Base-by-base conservation (phyloP, 2,797 vertebrate species). In the Gila robusta region DNA sequence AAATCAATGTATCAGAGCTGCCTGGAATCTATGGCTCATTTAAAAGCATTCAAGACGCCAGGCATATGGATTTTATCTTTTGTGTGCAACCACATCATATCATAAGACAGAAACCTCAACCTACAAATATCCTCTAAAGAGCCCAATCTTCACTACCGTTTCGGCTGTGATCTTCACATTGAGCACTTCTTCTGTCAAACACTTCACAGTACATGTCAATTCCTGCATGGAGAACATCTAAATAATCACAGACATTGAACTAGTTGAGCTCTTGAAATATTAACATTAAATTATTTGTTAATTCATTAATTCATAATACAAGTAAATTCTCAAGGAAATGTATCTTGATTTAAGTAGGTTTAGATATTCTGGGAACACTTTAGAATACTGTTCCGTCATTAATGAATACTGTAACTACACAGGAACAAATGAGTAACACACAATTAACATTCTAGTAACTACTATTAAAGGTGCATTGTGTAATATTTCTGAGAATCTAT, bases 1-100 rank as follows among this genome's bases (percentile, higher is more conserved):
- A 54, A 82, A 82, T 71, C 67, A 82, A 72, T 82, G 69, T 37
- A 81, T 81, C 66, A 81, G 32, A 72, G 62, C 79, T 67, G 79
- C 39, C 78, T 79, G 78, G 39, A 79, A 79, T 56, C 23, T 26
- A 23, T 47, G 7, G 47, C 49, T 82, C 49, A 41, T 82, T 71
- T 82, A 82, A 82, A 72, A 82, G 67, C 67, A 71, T 82, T 56
- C 5, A 26, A 35, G 80, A 82, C 23, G 67, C 67, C 80, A 82
- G 49, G 35, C 16, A 37, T 82, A 82, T 82, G 35, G 80, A 82
- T 72, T 82, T 82, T 32, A 56, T 56, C 35, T 59, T 54, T 62
- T 62, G 54, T 78, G 54, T 78, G 76, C 23, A 23, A 62, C 76
- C 76, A 62, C 76, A 78, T 78, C 67, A 72, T 82, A 71, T 82